Percentiles rank a stretch among this genome's conserved stretches.
phyloP scores from a whole-genome alignment of 2,797 vertebrate species.

The Cirrhinus molitorella region DNA sequence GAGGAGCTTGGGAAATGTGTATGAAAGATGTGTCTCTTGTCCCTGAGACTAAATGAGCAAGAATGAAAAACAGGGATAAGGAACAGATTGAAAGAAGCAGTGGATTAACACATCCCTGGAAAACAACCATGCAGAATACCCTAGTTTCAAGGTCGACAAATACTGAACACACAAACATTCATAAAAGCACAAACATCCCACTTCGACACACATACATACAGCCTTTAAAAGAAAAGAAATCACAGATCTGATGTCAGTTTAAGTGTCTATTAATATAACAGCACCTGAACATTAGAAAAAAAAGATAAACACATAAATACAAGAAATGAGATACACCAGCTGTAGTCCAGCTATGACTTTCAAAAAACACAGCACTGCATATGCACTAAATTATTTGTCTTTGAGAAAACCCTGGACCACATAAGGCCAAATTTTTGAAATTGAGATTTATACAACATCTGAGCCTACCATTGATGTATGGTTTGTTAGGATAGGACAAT shows the following conservation, averaged over 20 bases:
- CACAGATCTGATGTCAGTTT: not conserved
- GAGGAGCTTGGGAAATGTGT: constrained; percentile 9
- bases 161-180: not conserved
- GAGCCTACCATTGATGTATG: too few species aligned
- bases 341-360: not conserved
- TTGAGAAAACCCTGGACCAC: too few species aligned
- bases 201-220: not conserved
- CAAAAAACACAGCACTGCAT: too few species aligned
- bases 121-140: not conserved
- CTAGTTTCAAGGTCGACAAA: constrained; percentile 22
- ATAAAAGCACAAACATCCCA: not conserved
- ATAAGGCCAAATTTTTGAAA: too few species aligned
- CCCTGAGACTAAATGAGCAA: constrained; percentile 7
- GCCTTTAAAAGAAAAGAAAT: not conserved
- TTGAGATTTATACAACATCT: too few species aligned
- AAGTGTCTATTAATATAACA: constrained; percentile 10
- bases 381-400: too few species aligned
- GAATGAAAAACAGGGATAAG: not conserved
- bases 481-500: too few species aligned
- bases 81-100: not conserved
- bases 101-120: not conserved
- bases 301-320: not conserved
- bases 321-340: not conserved
- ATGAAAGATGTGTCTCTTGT: constrained; percentile 2
- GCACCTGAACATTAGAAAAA: not conserved